Conservation (phyloP, 2,888 invertebrate genomes). For the Rhingia rostrata region DNA sequence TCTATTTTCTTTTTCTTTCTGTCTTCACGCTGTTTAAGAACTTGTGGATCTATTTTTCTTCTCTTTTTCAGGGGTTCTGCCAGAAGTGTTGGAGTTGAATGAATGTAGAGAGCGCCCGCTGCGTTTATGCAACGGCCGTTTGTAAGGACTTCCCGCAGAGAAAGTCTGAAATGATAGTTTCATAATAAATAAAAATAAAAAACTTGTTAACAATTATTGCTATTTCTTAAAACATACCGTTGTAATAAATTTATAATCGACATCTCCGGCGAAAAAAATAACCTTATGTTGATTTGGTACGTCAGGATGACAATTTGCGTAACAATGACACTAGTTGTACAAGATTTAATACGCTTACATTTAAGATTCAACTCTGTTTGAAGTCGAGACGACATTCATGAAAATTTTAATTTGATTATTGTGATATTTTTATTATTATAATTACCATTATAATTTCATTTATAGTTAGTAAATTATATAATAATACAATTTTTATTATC, state of each 20-base stretch:
- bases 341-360: neutral
- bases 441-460: too few relatives aligned
- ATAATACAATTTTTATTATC: too few relatives aligned
- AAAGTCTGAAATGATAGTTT: conserved; percentile 15
- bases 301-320: conserved; percentile 32
- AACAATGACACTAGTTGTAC: conserved; percentile 19
- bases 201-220: neutral
- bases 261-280: conserved; percentile 8
- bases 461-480: too few relatives aligned
- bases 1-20: conserved; percentile 92
- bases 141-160: conserved; percentile 10
- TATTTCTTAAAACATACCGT: conserved; percentile 20
- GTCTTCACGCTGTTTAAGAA: conserved; percentile 92
- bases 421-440: too few relatives aligned
- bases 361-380: neutral
- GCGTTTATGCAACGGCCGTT: conserved; percentile 53
- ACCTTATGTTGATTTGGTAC: conserved; percentile 1
- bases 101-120: conserved; percentile 74
- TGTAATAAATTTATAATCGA: conserved; percentile 37
- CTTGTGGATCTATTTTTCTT: conserved; percentile 91
- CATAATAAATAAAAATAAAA: neutral
- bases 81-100: conserved; percentile 80
- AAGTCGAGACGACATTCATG: neutral
- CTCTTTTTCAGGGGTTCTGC: conserved; percentile 96
- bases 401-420: neutral